phyloP scores from a whole-genome alignment of 1,140 invertebrate genomes.

The Diorhabda sublineata region DNA sequence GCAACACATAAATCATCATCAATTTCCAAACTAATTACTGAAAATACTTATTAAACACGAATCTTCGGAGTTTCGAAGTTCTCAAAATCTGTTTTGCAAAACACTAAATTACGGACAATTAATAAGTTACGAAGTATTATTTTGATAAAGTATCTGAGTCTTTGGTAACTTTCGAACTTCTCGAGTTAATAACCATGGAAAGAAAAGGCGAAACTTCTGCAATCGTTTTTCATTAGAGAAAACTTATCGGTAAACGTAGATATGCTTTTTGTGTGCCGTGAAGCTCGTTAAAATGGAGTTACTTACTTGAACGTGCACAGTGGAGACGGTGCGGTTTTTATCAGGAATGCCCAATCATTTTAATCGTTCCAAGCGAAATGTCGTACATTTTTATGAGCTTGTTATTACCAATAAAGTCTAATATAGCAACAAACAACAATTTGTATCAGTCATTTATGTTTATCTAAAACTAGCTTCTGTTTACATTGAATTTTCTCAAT shows the following conservation, averaged over 20 bases:
- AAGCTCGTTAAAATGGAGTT: conserved; percentile 22
- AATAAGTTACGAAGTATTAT: conserved; percentile 12
- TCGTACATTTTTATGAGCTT: too few relatives aligned
- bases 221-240: not conserved
- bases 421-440: too few relatives aligned
- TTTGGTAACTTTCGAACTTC: not conserved
- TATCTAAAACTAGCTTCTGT: too few relatives aligned
- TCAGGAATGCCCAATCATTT: not conserved
- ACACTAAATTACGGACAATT: conserved; percentile 7
- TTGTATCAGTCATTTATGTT: too few relatives aligned
- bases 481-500: too few relatives aligned
- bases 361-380: too few relatives aligned
- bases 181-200: conserved; percentile 1
- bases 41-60: not conserved
- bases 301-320: not conserved
- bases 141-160: conserved; percentile 8
- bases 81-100: conserved; percentile 4
- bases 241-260: conserved; percentile 12
- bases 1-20: not conserved
- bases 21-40: not conserved
- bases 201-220: conserved; percentile 4
- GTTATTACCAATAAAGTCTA: too few relatives aligned
- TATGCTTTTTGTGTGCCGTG: conserved; percentile 24
- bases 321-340: not conserved
- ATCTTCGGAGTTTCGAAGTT: not conserved